Percentiles rank a stretch among this genome's conserved stretches.
Conservation (phyloP, 1,140 invertebrate genomes). For the Charaxes varanes region DNA sequence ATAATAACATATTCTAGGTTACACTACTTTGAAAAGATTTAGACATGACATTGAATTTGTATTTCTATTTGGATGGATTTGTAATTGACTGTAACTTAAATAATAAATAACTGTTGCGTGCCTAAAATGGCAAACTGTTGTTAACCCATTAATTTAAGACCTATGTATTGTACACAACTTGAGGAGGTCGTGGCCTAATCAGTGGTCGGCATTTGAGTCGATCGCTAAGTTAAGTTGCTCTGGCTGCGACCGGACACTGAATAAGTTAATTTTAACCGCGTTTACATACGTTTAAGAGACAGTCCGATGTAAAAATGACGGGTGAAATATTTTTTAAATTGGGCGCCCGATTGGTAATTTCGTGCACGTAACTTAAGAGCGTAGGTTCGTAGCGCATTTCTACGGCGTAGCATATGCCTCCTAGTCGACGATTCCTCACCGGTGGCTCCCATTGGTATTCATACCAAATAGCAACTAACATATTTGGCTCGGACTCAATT, state of each 20-base stretch:
- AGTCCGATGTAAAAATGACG: neutral
- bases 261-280: slow-evolving; percentile 2
- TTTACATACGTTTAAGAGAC: slow-evolving; percentile 3
- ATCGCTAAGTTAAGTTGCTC: no score
- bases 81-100: no score
- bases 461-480: slow-evolving; percentile 48
- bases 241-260: no score
- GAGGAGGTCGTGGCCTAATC: no score
- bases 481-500: slow-evolving; percentile 68
- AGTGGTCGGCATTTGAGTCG: no score
- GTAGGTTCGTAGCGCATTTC: slow-evolving; percentile 37
- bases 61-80: slow-evolving; percentile 1
- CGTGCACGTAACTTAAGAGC: slow-evolving; percentile 11
- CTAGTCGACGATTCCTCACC: slow-evolving; percentile 22
- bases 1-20: no score
- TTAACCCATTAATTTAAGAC: no score
- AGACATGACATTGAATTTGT: no score
- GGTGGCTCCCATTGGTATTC: slow-evolving; percentile 50
- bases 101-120: no score
- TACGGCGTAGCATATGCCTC: slow-evolving; percentile 45
- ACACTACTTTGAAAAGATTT: no score
- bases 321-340: neutral
- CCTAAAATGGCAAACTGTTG: no score
- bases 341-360: slow-evolving; percentile 7
- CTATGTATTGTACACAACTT: no score